Evolutionary conservation across 2,888 invertebrate species (phyloP), one percentile per base, ranked within the genome.

Genomic region (Euproctis similis): DNA sequence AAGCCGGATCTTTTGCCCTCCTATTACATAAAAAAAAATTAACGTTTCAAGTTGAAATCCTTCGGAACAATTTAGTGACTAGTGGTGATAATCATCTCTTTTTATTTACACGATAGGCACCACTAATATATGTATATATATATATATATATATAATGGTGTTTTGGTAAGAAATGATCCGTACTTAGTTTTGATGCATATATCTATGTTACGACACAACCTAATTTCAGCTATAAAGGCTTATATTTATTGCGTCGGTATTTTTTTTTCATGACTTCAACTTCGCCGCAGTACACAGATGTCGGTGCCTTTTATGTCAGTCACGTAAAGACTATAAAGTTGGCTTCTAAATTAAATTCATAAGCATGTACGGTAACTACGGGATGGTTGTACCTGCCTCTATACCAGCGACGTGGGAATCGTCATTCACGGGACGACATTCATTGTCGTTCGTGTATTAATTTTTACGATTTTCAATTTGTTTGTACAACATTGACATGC

Each of bases 311-410:
- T 23, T 51, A 61, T 53, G 54, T 41, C 27, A 37, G 56, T 47
- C 56, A 62, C 62, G 63, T 57, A 39, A 33, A 28, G 37, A 41
- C 46, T 51, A 53, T 63, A 62, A 58, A 63, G 52, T 55, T 46
- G 40, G 39, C 37, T 25, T 42, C 53, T 41, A 60, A 63, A 63
- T 63, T 63, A 63, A 63, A 63, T 63, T 63, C 60, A 61, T 57
- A 50, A 59, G 45, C 52, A 34, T 46, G 38, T 39, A 34, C 29
- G 3, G 10, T 27, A 28, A n/a, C 14, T 29, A 29, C 13, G n/a
- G 24, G 8, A 6, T 21, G 13, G 11, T n/a, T n/a, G 17, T n/a
- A n/a, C n/a, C n/a, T n/a, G n/a, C 14, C 24, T 34, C 39, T 28
- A 37, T 50, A 39, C 24, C 23, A 14, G 18, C 4, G 19, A 22